phyloP scores from a whole-genome alignment of 2,113 vertebrate species.

The Hypomesus transpacificus region DNA sequence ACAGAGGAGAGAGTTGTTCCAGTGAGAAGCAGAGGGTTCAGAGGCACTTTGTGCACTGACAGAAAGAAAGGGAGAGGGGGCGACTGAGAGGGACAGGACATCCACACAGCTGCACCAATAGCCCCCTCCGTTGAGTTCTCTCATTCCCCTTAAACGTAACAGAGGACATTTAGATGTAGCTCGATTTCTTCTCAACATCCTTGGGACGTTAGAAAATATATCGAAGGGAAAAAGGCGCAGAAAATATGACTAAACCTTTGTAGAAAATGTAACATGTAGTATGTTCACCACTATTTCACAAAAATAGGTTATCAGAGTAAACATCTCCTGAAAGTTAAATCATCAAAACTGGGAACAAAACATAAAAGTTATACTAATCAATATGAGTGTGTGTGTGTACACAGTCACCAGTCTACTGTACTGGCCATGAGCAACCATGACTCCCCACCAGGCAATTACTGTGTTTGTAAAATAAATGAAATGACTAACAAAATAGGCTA shows the following conservation, averaged over 20 bases:
- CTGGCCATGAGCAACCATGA: constrained; percentile 29
- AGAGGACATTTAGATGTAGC: neutral
- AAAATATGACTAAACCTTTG: too few species aligned
- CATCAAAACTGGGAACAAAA: too few species aligned
- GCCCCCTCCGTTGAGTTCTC: constrained; percentile 30
- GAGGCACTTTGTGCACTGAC: constrained; percentile 22
- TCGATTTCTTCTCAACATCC: too few species aligned
- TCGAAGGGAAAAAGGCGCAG: too few species aligned
- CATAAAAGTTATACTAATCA: constrained; percentile 49
- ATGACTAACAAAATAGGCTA: constrained; percentile 70
- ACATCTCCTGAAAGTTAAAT: too few species aligned
- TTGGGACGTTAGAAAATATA: too few species aligned
- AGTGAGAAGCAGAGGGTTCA: constrained; percentile 21
- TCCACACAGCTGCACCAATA: constrained; percentile 36
- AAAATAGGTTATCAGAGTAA: too few species aligned
- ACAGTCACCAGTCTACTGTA: constrained; percentile 26
- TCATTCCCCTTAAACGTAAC: neutral
- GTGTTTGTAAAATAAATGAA: constrained; percentile 69
- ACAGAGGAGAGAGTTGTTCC: constrained; percentile 23
- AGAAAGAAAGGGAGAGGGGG: constrained; percentile 6
- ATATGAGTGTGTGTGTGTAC: constrained; percentile 35
- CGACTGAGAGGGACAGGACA: constrained; percentile 1
- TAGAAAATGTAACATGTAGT: neutral
- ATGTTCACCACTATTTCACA: neutral
- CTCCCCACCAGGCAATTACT: constrained; percentile 66